phyloP scores from a whole-genome alignment of 2,888 invertebrate species.

The Drosophila aldrichi region DNA sequence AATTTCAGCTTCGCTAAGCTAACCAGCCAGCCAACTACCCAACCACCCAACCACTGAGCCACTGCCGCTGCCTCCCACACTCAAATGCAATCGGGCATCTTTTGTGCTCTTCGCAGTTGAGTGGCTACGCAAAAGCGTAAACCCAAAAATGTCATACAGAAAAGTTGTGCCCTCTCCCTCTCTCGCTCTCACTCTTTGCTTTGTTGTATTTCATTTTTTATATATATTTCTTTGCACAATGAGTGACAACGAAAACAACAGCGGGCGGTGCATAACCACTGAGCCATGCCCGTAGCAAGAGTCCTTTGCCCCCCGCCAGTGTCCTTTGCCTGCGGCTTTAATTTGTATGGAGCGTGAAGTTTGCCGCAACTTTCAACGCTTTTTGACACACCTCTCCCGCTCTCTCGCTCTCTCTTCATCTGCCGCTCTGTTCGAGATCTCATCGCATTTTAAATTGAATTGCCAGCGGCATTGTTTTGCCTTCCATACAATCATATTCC shows the following conservation, averaged over 20 bases:
- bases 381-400: slow-evolving; percentile 41
- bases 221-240: slow-evolving; percentile 59
- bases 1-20: slow-evolving; percentile 74
- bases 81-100: slow-evolving; percentile 74
- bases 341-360: slow-evolving; percentile 78
- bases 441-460: slow-evolving; percentile 83
- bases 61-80: slow-evolving; percentile 3
- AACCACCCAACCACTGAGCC: slow-evolving; percentile 1
- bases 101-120: slow-evolving; percentile 84
- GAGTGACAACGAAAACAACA: slow-evolving; percentile 81
- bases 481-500: slow-evolving; percentile 84
- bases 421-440: slow-evolving; percentile 36
- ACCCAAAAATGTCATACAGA: slow-evolving; percentile 73
- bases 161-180: slow-evolving; percentile 43
- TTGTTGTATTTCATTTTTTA: slow-evolving; percentile 31
- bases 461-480: slow-evolving; percentile 84
- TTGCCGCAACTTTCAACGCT: slow-evolving; percentile 71
- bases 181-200: neutral
- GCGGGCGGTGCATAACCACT: slow-evolving; percentile 73
- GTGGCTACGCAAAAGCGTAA: slow-evolving; percentile 82
- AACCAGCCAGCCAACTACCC: slow-evolving; percentile 11
- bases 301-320: slow-evolving; percentile 27
- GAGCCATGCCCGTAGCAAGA: slow-evolving; percentile 36
- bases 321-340: slow-evolving; percentile 71
- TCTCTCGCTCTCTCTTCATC: neutral